Evolutionary conservation across 2,888 invertebrate species (phyloP).

Genomic region (Troides oblongomaculatus): DNA sequence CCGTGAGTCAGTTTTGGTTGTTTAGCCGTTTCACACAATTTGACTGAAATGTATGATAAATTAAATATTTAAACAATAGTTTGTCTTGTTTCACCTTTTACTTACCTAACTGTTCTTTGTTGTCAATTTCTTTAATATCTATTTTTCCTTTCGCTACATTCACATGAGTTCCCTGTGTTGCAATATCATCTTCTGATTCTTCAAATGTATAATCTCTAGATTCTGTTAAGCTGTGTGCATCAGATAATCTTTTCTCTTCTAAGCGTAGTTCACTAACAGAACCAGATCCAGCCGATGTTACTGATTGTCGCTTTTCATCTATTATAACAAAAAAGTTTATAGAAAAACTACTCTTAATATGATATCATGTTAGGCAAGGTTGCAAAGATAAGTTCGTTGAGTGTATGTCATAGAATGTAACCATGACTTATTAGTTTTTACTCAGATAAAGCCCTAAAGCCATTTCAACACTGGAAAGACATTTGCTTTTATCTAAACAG

Average conservation of each 20-base stretch:
- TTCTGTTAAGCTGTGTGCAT: slow-evolving; percentile 74
- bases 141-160: slow-evolving; percentile 57
- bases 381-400: too few species aligned
- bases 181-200: slow-evolving; percentile 76
- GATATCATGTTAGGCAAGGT: too few species aligned
- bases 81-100: background rate
- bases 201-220: slow-evolving; percentile 77
- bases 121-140: slow-evolving; percentile 56
- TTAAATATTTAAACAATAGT: background rate
- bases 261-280: slow-evolving; percentile 67
- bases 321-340: background rate
- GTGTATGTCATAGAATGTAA: too few species aligned
- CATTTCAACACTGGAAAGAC: too few species aligned
- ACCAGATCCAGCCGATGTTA: slow-evolving; percentile 71
- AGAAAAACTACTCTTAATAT: background rate
- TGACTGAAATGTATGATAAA: slow-evolving; percentile 42
- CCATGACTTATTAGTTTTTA: too few species aligned
- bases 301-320: slow-evolving; percentile 64
- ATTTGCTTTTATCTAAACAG: too few species aligned
- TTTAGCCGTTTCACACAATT: slow-evolving; percentile 53
- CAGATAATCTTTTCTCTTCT: slow-evolving; percentile 73
- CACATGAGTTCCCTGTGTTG: slow-evolving; percentile 67
- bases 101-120: slow-evolving; percentile 39
- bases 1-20: slow-evolving; percentile 65
- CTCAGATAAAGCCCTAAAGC: too few species aligned